These are phyloP conservation scores for Folsomia candida DNA, from an alignment of 2,888 invertebrate species.

Conservation along the genomic window DNA sequence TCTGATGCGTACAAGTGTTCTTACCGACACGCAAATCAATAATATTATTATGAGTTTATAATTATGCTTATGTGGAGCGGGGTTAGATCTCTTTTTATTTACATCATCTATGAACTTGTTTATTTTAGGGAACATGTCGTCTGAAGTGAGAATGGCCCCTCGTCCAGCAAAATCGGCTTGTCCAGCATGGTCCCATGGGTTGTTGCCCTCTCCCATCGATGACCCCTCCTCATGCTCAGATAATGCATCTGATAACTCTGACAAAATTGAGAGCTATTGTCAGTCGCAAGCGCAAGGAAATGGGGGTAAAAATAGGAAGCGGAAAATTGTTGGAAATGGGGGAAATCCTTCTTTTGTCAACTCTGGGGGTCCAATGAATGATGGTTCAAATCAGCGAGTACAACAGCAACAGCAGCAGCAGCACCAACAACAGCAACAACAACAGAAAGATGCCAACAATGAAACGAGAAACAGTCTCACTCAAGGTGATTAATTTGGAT, in stretches of 20 bases:
- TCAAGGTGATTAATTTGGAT: background rate
- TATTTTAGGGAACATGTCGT: slow-evolving; percentile 49
- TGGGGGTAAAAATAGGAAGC: slow-evolving; percentile 36
- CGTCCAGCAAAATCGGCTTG: slow-evolving; percentile 71
- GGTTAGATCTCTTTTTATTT: background rate
- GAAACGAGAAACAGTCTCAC: background rate
- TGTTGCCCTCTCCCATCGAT: slow-evolving; percentile 41
- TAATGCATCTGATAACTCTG: slow-evolving; percentile 51
- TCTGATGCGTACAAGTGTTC: too few species aligned
- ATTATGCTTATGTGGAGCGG: too few species aligned
- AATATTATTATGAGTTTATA: too few species aligned
- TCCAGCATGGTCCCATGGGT: slow-evolving; percentile 59
- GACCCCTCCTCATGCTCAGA: slow-evolving; percentile 51
- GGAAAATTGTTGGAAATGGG: slow-evolving; percentile 43
- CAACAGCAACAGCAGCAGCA: slow-evolving; percentile 19
- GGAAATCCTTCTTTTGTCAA: slow-evolving; percentile 27
- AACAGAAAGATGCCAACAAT: background rate
- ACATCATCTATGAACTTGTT: background rate
- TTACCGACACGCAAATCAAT: too few species aligned
- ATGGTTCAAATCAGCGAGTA: slow-evolving; percentile 20
- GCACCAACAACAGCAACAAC: slow-evolving; percentile 22
- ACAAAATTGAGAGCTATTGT: slow-evolving; percentile 48
- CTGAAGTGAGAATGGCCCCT: slow-evolving; percentile 49
- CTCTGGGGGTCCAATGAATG: slow-evolving; percentile 23
- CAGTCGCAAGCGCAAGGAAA: slow-evolving; percentile 20